These are phyloP conservation scores for Pogonophryne albipinna DNA, from an alignment of 2,797 vertebrate genomes.

Conservation along the genomic window DNA sequence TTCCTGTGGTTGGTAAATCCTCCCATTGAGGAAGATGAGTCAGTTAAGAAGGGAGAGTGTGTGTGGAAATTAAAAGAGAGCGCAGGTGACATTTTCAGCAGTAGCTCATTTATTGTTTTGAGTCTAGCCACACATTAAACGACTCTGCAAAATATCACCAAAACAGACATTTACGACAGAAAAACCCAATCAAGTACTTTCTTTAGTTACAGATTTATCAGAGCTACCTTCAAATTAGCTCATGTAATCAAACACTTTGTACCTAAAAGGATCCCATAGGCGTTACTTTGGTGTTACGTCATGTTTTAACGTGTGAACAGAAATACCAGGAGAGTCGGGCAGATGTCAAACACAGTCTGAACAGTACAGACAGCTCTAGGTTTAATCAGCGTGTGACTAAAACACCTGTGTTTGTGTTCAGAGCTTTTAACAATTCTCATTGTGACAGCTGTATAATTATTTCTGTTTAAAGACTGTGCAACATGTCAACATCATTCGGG, in stretches of 20 bases:
- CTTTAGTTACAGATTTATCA: not conserved
- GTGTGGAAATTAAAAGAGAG: too few relatives aligned
- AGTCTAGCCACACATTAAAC: not conserved
- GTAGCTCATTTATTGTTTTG: conserved; percentile 21
- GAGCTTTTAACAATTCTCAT: conserved; percentile 20
- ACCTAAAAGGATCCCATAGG: not conserved
- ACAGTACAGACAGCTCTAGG: not conserved
- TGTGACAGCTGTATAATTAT: conserved; percentile 9
- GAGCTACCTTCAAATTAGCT: not conserved
- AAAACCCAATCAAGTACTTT: not conserved
- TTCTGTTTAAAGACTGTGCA: conserved; percentile 14
- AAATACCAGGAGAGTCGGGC: conserved; percentile 5
- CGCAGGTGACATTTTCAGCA: conserved; percentile 11
- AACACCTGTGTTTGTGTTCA: conserved; percentile 38
- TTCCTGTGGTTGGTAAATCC: conserved; percentile 47
- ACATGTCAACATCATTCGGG: conserved; percentile 4
- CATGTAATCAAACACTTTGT: not conserved
- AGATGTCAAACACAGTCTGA: not conserved
- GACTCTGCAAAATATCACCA: not conserved
- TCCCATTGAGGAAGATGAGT: conserved; percentile 47
- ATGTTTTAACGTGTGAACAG: not conserved
- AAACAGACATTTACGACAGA: not conserved
- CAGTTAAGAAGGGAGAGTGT: conserved; percentile 30
- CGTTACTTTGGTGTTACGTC: not conserved
- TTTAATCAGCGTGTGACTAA: conserved; percentile 28